Percentiles rank a stretch among this genome's conserved stretches.
Conservation (phyloP, 1,140 invertebrate species). For the Varroa destructor region DNA sequence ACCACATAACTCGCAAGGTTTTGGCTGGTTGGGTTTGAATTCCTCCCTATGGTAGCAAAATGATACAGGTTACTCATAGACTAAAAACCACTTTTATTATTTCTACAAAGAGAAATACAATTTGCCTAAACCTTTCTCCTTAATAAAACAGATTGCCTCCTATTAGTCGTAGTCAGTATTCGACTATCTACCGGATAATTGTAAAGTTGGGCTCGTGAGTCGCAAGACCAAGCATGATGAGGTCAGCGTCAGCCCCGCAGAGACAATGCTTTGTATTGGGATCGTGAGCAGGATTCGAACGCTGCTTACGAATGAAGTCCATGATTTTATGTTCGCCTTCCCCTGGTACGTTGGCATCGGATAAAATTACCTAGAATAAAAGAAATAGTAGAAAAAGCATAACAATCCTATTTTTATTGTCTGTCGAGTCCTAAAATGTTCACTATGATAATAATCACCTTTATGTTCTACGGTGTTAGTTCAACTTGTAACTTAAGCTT, state of each 20-base stretch:
- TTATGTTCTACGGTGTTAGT: too few relatives aligned
- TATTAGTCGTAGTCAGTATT: neutral
- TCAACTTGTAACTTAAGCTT: neutral
- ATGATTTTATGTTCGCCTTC: constrained; percentile 98
- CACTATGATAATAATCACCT: too few relatives aligned
- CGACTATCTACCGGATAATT: constrained; percentile 50
- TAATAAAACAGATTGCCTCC: neutral
- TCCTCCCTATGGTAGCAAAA: constrained; percentile 61
- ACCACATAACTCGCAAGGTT: constrained; percentile 90
- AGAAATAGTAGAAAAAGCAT: constrained; percentile 3
- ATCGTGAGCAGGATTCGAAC: constrained; percentile 88
- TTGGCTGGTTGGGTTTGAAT: constrained; percentile 91
- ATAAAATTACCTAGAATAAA: constrained; percentile 58
- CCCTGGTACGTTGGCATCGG: constrained; percentile 94
- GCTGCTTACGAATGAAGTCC: constrained; percentile 91
- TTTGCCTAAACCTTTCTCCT: too few relatives aligned
- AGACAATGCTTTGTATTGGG: constrained; percentile 94
- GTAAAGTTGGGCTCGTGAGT: constrained; percentile 99
- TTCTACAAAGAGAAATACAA: too few relatives aligned
- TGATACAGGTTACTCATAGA: too few relatives aligned
- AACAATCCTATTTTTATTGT: too few relatives aligned
- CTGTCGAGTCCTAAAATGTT: too few relatives aligned
- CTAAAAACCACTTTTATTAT: too few relatives aligned
- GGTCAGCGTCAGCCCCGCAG: constrained; percentile 94
- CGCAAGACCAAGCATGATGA: constrained; percentile 95